Evolutionary conservation across 1,140 invertebrate genomes (phyloP), one percentile per base, ranked within the genome.

Genomic region (Ostrea denselamellosa): DNA sequence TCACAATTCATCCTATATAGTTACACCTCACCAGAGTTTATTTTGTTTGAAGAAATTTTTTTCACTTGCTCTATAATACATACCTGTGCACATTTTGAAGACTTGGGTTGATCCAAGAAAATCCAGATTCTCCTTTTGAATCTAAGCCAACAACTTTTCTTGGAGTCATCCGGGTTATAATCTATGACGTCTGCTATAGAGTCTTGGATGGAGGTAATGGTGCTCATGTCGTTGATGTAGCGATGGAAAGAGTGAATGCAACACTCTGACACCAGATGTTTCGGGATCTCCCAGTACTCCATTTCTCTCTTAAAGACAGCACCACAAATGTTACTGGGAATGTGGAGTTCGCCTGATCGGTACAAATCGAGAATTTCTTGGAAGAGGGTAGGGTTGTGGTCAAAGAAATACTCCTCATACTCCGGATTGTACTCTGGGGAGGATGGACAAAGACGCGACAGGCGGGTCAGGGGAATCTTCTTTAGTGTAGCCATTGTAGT

Each of bases 101-200:
- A 89, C 52, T 91, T 87, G 58, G 90, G 68, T 84, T 89, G 28
- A 87, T 92, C 91, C 52, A 90, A 56, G 22, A 87, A 86, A 22
- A 54, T 51, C 71, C 83, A 89, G 14, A 86, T 65, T 68, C 86
- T 54, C 34, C 22, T 88, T n/a, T 34, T 51, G 9, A 82, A 25
- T 56, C n/a, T 54, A 10, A 28, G 51, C 82, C 34, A 52, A n/a
- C 28, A 28, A 54, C 52, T 83, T 12, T 83, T 83, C 22, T 52
- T 54, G 19, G 8, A 17, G 10, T 83, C 82, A 2, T 22, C 19
- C 51, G 19, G 44, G 19, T 52, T 19, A 25, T 83, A 83, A 54
- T 83, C 82, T 51, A 83, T n/a, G 7, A 53, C 28, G 52, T 54
- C 44, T 19, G 22, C 82, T 51, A 83, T 17, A 10, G 82, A 52